Evolutionary conservation across 1,140 invertebrate genomes (phyloP).

Genomic region (Drosophila sproati): DNA sequence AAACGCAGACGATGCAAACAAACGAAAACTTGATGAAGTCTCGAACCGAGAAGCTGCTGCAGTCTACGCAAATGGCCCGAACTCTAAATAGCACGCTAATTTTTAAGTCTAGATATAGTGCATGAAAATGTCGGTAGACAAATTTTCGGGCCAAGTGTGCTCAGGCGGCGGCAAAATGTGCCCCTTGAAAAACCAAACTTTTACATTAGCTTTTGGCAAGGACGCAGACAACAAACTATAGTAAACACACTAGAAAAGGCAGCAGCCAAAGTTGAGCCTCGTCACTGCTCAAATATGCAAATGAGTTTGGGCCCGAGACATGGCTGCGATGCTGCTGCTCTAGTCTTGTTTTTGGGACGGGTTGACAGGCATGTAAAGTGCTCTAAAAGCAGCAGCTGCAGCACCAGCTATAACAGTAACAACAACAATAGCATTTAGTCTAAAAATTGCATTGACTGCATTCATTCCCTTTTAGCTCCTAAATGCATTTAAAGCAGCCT

Average conservation of each 20-base stretch:
- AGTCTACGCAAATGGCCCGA: not conserved
- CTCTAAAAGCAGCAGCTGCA: slow-evolving; percentile 50
- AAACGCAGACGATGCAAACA: slow-evolving; percentile 11
- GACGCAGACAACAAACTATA: slow-evolving; percentile 27
- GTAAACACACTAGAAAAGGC: slow-evolving; percentile 34
- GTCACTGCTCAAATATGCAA: slow-evolving; percentile 71
- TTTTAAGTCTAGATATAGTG: not conserved
- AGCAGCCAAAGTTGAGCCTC: slow-evolving; percentile 31
- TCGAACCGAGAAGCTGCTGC: slow-evolving; percentile 3
- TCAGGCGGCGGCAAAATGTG: not conserved
- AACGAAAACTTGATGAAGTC: slow-evolving; percentile 24
- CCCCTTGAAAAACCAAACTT: slow-evolving; percentile 58
- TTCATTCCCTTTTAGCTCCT: slow-evolving; percentile 35
- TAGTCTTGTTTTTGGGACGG: not conserved
- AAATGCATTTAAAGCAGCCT: slow-evolving; percentile 50
- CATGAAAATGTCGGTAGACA: slow-evolving; percentile 30
- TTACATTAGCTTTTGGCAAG: slow-evolving; percentile 56
- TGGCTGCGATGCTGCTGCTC: slow-evolving; percentile 3
- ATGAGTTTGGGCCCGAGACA: slow-evolving; percentile 51
- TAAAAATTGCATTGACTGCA: slow-evolving; percentile 65
- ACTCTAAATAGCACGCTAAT: not conserved
- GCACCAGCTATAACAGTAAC: slow-evolving; percentile 15
- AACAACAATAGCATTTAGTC: slow-evolving; percentile 67
- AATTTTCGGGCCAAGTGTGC: slow-evolving; percentile 32
- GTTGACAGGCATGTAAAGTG: slow-evolving; percentile 58